These are phyloP conservation scores for Marasmarcha lunaedactyla DNA, from an alignment of 2,888 invertebrate species.

Conservation along the genomic window DNA sequence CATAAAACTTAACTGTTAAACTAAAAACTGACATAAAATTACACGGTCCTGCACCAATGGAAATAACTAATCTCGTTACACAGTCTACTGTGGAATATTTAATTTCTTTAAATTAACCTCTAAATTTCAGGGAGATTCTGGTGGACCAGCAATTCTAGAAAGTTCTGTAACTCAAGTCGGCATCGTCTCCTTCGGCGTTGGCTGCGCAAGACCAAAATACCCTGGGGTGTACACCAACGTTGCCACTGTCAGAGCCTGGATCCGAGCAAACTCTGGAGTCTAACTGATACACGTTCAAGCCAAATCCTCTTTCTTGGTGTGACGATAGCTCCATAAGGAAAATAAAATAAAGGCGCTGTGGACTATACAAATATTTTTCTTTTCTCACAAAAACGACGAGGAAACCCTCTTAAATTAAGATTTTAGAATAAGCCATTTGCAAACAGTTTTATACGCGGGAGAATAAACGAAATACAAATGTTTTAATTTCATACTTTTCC, in stretches of 20 bases:
- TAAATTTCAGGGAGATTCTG: conserved; percentile 35
- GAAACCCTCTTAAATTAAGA: conserved; percentile 2
- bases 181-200: conserved; percentile 28
- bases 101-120: too few relatives aligned
- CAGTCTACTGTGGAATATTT: too few relatives aligned
- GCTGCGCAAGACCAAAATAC: conserved; percentile 25
- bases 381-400: conserved; percentile 1
- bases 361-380: conserved; percentile 4
- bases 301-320: neutral
- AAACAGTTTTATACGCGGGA: too few relatives aligned
- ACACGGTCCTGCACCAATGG: too few relatives aligned
- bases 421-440: neutral
- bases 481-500: too few relatives aligned
- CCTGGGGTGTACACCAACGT: conserved; percentile 32
- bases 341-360: conserved; percentile 11
- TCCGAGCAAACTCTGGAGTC: conserved; percentile 13
- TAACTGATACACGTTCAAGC: conserved; percentile 3
- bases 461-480: too few relatives aligned
- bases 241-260: conserved; percentile 21
- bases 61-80: too few relatives aligned
- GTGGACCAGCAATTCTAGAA: conserved; percentile 27
- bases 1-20: too few relatives aligned
- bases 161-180: conserved; percentile 20
- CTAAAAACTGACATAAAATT: too few relatives aligned
- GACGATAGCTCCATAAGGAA: neutral